Evolutionary conservation across 53 echinoderm and acorn worm genomes (phyloP), one percentile per base, ranked within the genome.

Genomic region (Pentamera pediparva): DNA sequence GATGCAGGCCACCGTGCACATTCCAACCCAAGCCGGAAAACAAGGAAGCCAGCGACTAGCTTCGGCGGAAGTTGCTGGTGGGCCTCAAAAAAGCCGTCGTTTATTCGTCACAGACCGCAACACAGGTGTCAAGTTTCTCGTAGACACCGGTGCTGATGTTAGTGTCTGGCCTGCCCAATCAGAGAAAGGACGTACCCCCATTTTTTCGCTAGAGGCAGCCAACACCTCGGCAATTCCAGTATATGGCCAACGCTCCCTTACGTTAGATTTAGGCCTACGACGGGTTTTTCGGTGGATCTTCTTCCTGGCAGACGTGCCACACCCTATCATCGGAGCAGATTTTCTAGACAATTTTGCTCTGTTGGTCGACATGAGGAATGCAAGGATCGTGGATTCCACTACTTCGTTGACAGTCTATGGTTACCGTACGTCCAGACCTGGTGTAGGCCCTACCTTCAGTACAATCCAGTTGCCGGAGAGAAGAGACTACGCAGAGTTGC

Each of bases 91-190:
- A 21, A 55, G 86, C 76, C 70, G 76, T 61, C 67, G 63, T 30
- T 65, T 85, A 35, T 75, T 50, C 40, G 47, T 85, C 4, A 35
- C 31, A 4, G 87, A 87, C 36, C 49, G 59, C 33, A n/a, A 9
- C 5, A 4, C 67, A 3, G 79, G 79, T 6, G 48, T 25, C 7
- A 31, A 51, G 20, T 86, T 81, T 58, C 76, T 86, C 4, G 39
- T 84, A 26, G 84, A 84, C 38, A 84, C 69, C 4, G 80, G 80
- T 4, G 80, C 86, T 17, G 49, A 80, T 17, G 80, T 85, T 18
- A 85, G 76, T 48, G 75, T 80, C 7, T 32, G 75, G 35, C 76
- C 75, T 4, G 31, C 64, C 6, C 52, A 52, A n/a, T n/a, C 56
- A 39, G 70, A 79, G 13, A 70, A 79, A 54, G 37, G 27, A 20